phyloP scores from a whole-genome alignment of 2,113 vertebrate species.

The Hipposideros armiger region DNA sequence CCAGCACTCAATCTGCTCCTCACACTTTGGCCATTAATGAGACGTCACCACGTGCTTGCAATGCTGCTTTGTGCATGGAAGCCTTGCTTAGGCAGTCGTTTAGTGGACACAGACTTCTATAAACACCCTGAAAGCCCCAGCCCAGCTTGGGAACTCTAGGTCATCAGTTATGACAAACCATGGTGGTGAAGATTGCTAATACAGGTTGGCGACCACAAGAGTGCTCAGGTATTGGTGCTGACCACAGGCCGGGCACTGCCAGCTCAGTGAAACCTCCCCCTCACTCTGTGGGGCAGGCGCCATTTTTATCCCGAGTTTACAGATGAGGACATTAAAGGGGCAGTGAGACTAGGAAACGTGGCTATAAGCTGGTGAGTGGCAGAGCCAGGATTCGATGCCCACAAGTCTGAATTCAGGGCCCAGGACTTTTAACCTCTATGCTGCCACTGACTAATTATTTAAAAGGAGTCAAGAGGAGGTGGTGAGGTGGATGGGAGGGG shows the following conservation, averaged over 20 bases:
- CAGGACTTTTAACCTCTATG: neutral
- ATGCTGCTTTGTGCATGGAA: neutral
- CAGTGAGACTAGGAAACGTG: neutral
- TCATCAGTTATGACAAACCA: neutral
- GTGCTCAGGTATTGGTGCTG: accelerated
- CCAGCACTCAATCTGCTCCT: neutral
- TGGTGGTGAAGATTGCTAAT: neutral
- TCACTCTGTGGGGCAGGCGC: accelerated
- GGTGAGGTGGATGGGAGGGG: neutral
- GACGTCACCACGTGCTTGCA: neutral
- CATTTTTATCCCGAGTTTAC: accelerated
- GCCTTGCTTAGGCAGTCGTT: neutral
- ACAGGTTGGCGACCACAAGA: accelerated
- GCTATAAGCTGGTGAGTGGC: too few relatives aligned
- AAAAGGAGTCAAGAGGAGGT: neutral
- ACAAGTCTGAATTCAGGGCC: neutral
- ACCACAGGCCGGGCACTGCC: neutral
- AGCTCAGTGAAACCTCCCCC: neutral
- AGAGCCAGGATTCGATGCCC: neutral
- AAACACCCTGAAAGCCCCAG: neutral
- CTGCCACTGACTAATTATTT: neutral
- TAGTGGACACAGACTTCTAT: accelerated
- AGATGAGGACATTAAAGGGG: neutral
- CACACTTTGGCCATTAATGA: neutral
- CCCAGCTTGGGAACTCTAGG: neutral